phyloP scores from a whole-genome alignment of 2,113 vertebrate genomes.

The Anguilla japonica region DNA sequence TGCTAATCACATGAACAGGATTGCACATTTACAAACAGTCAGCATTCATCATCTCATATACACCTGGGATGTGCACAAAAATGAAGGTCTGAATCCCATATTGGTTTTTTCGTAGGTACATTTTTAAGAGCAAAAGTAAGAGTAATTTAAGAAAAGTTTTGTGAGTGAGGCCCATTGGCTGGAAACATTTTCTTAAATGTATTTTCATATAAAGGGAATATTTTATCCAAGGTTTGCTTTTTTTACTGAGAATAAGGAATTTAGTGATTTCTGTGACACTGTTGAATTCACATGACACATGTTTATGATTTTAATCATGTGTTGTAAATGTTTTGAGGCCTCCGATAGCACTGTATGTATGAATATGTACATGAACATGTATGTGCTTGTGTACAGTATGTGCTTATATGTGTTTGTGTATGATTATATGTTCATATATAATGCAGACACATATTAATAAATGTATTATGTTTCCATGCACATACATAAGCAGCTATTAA shows the following conservation, averaged over 20 bases:
- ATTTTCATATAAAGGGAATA: constrained; percentile 83
- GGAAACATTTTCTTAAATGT: constrained; percentile 80
- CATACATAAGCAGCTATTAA: constrained; percentile 26
- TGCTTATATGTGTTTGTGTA: constrained; percentile 1
- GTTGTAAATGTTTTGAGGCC: constrained; percentile 3
- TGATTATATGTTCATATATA: neutral
- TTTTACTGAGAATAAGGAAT: constrained; percentile 84
- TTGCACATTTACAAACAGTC: too few relatives aligned
- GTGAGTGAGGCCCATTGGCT: constrained; percentile 27
- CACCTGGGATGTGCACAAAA: too few relatives aligned
- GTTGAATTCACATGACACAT: constrained; percentile 77
- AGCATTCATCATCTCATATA: too few relatives aligned
- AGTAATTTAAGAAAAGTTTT: too few relatives aligned
- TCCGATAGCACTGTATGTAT: constrained; percentile 22
- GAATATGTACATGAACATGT: neutral
- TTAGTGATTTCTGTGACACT: constrained; percentile 75
- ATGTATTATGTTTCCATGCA: constrained; percentile 15
- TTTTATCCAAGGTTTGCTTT: constrained; percentile 83
- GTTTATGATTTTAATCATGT: constrained; percentile 41
- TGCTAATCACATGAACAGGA: too few relatives aligned
- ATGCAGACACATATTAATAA: constrained; percentile 10
- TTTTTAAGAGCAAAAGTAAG: too few relatives aligned
- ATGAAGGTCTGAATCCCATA: too few relatives aligned
- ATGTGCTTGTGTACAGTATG: constrained; percentile 12
- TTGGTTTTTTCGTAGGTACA: too few relatives aligned